Percentiles rank a stretch among this genome's conserved stretches.
phyloP scores from a whole-genome alignment of 2,113 vertebrate genomes.

The Nibea albiflora region DNA sequence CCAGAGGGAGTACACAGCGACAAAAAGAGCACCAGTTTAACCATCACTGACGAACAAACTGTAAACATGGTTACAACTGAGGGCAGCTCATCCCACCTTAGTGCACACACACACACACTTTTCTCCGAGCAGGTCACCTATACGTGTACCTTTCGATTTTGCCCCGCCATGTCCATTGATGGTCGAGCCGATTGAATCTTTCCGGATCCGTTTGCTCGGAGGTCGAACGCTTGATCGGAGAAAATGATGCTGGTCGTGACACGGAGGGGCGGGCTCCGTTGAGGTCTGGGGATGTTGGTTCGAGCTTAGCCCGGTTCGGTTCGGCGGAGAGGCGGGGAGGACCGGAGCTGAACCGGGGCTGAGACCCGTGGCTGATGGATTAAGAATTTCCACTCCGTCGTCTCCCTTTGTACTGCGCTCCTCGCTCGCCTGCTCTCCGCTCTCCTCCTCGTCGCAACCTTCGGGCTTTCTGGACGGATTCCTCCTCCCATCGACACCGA shows the following conservation, averaged over 20 bases:
- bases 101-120: slow-evolving; percentile 36
- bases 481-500: slow-evolving; percentile 90
- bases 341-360: slow-evolving; percentile 79
- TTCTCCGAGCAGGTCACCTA: slow-evolving; percentile 78
- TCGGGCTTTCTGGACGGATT: slow-evolving; percentile 90
- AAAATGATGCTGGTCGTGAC: slow-evolving; percentile 99
- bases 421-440: slow-evolving; percentile 91
- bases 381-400: slow-evolving; percentile 87
- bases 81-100: slow-evolving; percentile 13
- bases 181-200: slow-evolving; percentile 89
- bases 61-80: slow-evolving; percentile 17
- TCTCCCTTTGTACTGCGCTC: slow-evolving; percentile 92
- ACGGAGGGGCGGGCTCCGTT: slow-evolving; percentile 81
- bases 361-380: slow-evolving; percentile 82
- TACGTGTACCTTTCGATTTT: slow-evolving; percentile 89
- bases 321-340: slow-evolving; percentile 74
- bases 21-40: slow-evolving; percentile 14
- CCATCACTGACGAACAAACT: slow-evolving; percentile 31
- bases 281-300: slow-evolving; percentile 78
- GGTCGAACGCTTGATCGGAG: slow-evolving; percentile 97
- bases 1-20: slow-evolving; percentile 4
- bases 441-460: slow-evolving; percentile 90
- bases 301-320: slow-evolving; percentile 67
- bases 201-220: slow-evolving; percentile 96
- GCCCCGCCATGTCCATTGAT: slow-evolving; percentile 86